Conservation (phyloP, 2,113 vertebrate species). For the Nerophis ophidion region DNA sequence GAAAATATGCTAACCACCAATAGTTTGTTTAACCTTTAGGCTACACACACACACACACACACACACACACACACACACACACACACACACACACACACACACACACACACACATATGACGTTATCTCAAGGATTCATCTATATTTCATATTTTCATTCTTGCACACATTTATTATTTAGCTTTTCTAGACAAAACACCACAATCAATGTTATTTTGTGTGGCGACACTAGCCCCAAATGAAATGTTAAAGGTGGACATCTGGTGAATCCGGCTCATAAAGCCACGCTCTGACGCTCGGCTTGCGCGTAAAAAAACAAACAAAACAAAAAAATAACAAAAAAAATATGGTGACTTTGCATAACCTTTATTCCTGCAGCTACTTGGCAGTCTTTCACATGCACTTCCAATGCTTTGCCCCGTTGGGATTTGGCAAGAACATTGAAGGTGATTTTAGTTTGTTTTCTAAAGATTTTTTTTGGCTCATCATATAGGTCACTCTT, state of each 20-base stretch:
- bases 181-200: not conserved
- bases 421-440: too few species aligned
- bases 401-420: not conserved
- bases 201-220: not conserved
- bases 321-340: too few species aligned
- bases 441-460: not conserved
- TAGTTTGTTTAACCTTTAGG: not conserved
- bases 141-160: conserved; percentile 19
- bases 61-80: too few species aligned
- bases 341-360: not conserved
- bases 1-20: not conserved
- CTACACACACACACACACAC: not conserved
- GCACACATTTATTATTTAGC: conserved; percentile 16
- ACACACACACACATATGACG: not conserved
- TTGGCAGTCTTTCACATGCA: not conserved
- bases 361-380: not conserved
- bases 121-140: conserved; percentile 7
- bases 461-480: not conserved
- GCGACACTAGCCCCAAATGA: not conserved
- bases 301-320: not conserved
- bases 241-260: conserved; percentile 6
- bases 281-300: not conserved
- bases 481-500: not conserved
- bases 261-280: not conserved
- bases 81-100: too few species aligned